These are phyloP conservation scores for Microchrysa polita DNA, from an alignment of 2,888 invertebrate genomes.

Conservation along the genomic window DNA sequence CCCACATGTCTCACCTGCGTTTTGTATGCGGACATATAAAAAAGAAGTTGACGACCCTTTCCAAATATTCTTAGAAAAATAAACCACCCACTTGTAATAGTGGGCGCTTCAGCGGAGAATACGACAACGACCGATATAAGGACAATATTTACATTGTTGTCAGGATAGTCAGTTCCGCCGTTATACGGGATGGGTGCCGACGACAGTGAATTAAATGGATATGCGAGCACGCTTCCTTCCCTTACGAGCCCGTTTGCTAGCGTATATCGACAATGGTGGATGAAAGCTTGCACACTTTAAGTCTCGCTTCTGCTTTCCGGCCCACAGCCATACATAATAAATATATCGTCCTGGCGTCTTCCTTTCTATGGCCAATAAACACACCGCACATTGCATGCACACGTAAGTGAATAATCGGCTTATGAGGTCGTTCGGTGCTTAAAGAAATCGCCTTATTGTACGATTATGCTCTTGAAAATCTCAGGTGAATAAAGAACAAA, in stretches of 20 bases:
- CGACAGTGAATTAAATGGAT: conserved; percentile 30
- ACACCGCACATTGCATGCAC: not conserved
- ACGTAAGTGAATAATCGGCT: conserved; percentile 39
- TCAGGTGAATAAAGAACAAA: conserved; percentile 38
- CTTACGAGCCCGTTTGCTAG: not conserved
- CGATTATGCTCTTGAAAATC: conserved; percentile 20
- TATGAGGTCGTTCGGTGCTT: conserved; percentile 24
- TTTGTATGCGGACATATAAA: too few species aligned
- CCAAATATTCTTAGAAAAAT: too few species aligned
- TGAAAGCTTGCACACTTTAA: not conserved
- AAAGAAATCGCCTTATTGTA: conserved; percentile 28
- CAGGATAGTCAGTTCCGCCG: conserved; percentile 1
- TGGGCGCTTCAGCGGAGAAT: not conserved
- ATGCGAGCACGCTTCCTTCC: not conserved
- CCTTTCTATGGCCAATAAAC: not conserved
- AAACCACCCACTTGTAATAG: too few species aligned
- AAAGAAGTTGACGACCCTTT: too few species aligned
- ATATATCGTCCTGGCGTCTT: not conserved
- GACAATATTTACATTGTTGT: conserved; percentile 37
- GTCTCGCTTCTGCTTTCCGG: not conserved
- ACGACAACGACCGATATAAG: conserved; percentile 24
- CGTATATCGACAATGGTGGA: not conserved
- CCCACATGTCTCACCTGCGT: too few species aligned
- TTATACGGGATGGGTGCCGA: not conserved
- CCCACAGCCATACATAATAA: too few species aligned